Evolutionary conservation across 2,797 vertebrate species (phyloP), one percentile per base, ranked within the genome.

Genomic region (Hapalemur alaotrensis): DNA sequence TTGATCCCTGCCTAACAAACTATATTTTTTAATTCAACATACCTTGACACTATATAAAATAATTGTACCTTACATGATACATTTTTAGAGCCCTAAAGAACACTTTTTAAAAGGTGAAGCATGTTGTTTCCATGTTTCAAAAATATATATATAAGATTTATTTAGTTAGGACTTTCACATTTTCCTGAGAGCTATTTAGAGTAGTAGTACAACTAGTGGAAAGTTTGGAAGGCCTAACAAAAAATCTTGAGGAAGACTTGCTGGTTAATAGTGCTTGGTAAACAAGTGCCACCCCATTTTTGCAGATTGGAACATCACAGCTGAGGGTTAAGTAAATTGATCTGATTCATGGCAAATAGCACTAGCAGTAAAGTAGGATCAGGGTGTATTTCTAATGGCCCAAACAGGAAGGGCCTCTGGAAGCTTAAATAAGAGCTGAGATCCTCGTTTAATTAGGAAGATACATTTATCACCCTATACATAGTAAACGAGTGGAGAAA

Each of bases 11-110:
- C 32, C 63, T 65, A 65, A 65, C 63, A 57, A 57, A 63, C 61
- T 76, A 32, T 69, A 41, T 73, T 75, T 89, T 82, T 54, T 75
- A 92, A 69, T 73, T 89, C 85, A 87, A 30, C 32, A 46, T 92
- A 87, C 35, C 11, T 14, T 90, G 67, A 82, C 50, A 79, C 57
- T 75, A 38, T 61, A 61, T 79, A 82, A 96, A 95, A 79, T 95
- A 54, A 70, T 8, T 75, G 76, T 89, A 23, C 32, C 11, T 48
- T 23, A 72, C 8, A 17, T 30, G 20, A 35, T 87, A 25, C 38
- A 72, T 82, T 83, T 89, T 91, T 91, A 46, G 23, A 89, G 25
- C 20, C 67, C 75, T 52, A 57, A 82, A 82, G 17, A 25, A 7
- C 23, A 32, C 11, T 63, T 89, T 91, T 65, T 41, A 12, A 48